A percentile compares a stretch with the other conserved stretches of the same genome.
Evolutionary conservation across 2,113 vertebrate genomes (phyloP).

Genomic region (Isurus oxyrinchus): DNA sequence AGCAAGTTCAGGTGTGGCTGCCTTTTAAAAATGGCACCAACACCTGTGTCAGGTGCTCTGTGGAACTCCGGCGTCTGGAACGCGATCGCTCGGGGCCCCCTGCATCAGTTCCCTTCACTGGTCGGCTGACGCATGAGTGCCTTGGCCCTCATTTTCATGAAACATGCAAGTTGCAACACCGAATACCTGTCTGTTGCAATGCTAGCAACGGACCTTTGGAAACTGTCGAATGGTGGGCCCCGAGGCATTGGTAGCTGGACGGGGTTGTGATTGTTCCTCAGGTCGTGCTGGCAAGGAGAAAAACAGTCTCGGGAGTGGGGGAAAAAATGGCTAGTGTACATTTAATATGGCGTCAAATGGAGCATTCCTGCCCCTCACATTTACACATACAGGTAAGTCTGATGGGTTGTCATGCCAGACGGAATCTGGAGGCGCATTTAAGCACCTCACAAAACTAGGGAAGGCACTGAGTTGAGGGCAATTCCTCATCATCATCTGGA

Average conservation of each 20-base stretch:
- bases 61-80: no score
- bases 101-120: no score
- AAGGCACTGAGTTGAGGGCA: no score
- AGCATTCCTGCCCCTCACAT: neutral
- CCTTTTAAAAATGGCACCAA: neutral
- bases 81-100: no score
- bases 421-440: no score
- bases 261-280: neutral
- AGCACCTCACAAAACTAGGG: no score
- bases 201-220: neutral
- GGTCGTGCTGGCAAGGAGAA: neutral
- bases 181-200: neutral
- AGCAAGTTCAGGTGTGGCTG: neutral
- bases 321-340: neutral
- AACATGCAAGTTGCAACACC: neutral
- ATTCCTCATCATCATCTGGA: no score
- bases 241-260: neutral
- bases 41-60: neutral
- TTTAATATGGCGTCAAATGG: neutral
- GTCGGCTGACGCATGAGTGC: no score
- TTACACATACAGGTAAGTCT: neutral
- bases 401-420: neutral
- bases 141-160: neutral
- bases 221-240: neutral
- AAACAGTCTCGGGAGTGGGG: neutral